Conservation (phyloP, 2,113 vertebrate genomes). For the Neodontobutis hainanensis region DNA sequence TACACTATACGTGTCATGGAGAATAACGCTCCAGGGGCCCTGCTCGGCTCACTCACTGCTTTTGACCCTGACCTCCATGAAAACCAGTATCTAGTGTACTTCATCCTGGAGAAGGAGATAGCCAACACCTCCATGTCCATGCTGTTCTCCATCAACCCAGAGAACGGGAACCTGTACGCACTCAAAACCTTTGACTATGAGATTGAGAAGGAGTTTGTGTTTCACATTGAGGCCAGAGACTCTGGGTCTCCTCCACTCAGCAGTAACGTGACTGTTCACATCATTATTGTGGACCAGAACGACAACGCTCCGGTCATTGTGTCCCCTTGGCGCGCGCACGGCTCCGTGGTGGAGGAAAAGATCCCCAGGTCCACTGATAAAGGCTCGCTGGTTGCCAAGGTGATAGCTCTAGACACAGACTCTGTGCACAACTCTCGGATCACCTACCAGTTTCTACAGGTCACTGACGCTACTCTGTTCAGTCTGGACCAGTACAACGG, state of each 20-base stretch:
- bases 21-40: slow-evolving; percentile 36
- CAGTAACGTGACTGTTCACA: slow-evolving; percentile 76
- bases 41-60: slow-evolving; percentile 64
- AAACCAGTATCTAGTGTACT: slow-evolving; percentile 68
- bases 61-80: slow-evolving; percentile 67
- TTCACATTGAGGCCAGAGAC: slow-evolving; percentile 80
- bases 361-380: slow-evolving; percentile 71
- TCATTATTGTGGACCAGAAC: slow-evolving; percentile 80
- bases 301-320: slow-evolving; percentile 79
- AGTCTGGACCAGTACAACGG: slow-evolving; percentile 65
- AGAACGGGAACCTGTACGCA: slow-evolving; percentile 68
- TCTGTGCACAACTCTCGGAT: slow-evolving; percentile 77
- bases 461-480: slow-evolving; percentile 78
- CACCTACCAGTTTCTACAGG: slow-evolving; percentile 76
- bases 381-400: slow-evolving; percentile 77
- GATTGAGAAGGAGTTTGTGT: slow-evolving; percentile 81
- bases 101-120: slow-evolving; percentile 59
- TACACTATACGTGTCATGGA: slow-evolving; percentile 46
- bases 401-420: slow-evolving; percentile 73
- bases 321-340: slow-evolving; percentile 80
- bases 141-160: slow-evolving; percentile 65
- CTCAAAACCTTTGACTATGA: slow-evolving; percentile 71
- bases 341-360: slow-evolving; percentile 74
- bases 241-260: slow-evolving; percentile 76
- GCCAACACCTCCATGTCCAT: slow-evolving; percentile 60